Evolutionary conservation across 2,888 invertebrate species (phyloP), one percentile per base, ranked within the genome.

Genomic region (Belgica antarctica): DNA sequence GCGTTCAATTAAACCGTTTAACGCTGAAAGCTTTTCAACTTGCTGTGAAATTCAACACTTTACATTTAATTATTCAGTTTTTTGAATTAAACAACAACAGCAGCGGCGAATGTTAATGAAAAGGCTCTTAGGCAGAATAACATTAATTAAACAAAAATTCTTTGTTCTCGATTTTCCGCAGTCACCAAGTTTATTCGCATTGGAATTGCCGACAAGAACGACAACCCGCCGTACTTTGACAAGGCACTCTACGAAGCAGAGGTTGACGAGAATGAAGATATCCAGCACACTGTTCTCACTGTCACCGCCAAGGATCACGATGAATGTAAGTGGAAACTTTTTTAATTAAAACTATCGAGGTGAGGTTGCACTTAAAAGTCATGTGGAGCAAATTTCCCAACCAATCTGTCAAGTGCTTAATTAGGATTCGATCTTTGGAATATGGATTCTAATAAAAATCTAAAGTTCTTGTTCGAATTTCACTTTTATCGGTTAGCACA

Each of bases 281-380:
- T 95, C 77, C 95, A 95, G 77, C 95, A 96, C 81, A 95, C 96
- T 72, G 94, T 96, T 62, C 92, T 96, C 81, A 95, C 95, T 74
- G 96, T 97, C 84, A 95, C 95, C 83, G 97, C 97, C 85, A 95
- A 96, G 85, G 97, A 97, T 87, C 93, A 94, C 85, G 97, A 97
- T 85, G 96, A 96, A 88, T 95, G 95, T 95, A 82, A 94, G 94
- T 91, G 82, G 15, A 41, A 41, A 8, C 12, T 31, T 31, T 8
- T 31, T 52, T 52, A 41, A 41, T 41, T 41, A 41, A 10, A 41
- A 41, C n/a, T 41, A 41, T 41, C 41, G 41, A 41, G 41, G 41
- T 15, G 41, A 41, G 41, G 2, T n/a, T n/a, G n/a, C n/a, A n/a
- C n/a, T n/a, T n/a, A n/a, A n/a, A n/a, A n/a, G n/a, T n/a, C n/a